These are phyloP conservation scores for Andrena chrysosceles DNA, from an alignment of 2,888 invertebrate genomes.

Conservation along the genomic window DNA sequence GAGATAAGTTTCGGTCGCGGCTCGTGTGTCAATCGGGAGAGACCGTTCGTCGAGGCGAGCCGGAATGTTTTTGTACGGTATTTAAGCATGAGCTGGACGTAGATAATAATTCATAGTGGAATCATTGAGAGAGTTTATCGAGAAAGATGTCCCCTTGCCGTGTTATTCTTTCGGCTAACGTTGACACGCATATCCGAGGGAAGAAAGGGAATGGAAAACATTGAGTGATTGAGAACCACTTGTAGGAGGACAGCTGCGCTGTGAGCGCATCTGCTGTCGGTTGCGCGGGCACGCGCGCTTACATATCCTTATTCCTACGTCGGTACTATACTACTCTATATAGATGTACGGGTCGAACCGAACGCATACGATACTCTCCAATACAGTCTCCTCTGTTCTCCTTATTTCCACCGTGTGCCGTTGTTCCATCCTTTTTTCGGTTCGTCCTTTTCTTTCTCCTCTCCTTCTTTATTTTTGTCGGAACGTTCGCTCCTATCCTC, in stretches of 20 bases:
- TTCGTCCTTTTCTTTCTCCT: conserved; percentile 38
- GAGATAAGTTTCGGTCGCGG: not conserved
- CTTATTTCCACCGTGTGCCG: conserved; percentile 50
- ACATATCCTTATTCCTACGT: conserved; percentile 76
- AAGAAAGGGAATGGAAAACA: conserved; percentile 69
- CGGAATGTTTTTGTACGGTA: not conserved
- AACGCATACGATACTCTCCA: conserved; percentile 42
- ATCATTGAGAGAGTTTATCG: conserved; percentile 6
- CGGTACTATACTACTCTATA: conserved; percentile 55
- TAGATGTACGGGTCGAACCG: conserved; percentile 37
- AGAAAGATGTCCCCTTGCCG: not conserved
- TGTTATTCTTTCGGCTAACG: conserved; percentile 25
- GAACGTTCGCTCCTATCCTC: conserved; percentile 27
- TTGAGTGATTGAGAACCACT: conserved; percentile 84
- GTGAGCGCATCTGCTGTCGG: conserved; percentile 83
- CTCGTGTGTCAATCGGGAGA: not conserved
- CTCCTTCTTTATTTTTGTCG: conserved; percentile 59
- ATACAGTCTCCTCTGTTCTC: conserved; percentile 55
- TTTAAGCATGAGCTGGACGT: not conserved
- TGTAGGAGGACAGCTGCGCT: conserved; percentile 84
- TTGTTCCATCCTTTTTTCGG: conserved; percentile 49
- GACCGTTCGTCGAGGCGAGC: not conserved
- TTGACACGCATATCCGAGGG: conserved; percentile 23
- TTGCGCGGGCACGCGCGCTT: conserved; percentile 83
- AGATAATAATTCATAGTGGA: not conserved